Base-by-base conservation (phyloP, 2,888 invertebrate genomes). In the Cheilosia variabilis region DNA sequence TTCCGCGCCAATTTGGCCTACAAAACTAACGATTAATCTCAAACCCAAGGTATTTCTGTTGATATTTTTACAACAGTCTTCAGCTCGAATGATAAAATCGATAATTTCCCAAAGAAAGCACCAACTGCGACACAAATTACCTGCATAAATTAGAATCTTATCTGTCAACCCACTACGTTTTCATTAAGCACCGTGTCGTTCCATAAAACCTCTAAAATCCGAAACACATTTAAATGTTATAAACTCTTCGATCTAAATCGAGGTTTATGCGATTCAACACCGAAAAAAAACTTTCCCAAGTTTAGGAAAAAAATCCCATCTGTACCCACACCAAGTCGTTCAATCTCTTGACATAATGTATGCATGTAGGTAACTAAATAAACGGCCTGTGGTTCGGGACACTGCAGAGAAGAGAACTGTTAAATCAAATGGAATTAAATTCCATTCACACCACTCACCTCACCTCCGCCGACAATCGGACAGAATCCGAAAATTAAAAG, bases 361-460 rank as follows among this genome's bases (percentile, higher is more conserved):
- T 41, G 10, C 19, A 13, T 60, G 43, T n/a, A 3, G n/a, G 24
- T 31, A 55, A 34, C 19, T 10, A 47, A 37, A 52, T 19, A 19
- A 47, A 47, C 19, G 9, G 47, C 47, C 17, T 47, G 47, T 19
- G 47, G 47, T 9, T 9, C 4, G 43, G 15, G 63, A 4, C 63
- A 31, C 31, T 31, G 31, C 9, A 2, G 19, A 17, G 31, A 45
- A 13, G 37, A 45, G 1, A 58, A 34, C 57, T 50, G 22, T 62
- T 37, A 37, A 65, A 75, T 65, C 57, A 58, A 75, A 65, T 75
- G 37, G 24, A 75, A 75, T 50, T 57, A 47, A 75, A 75, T 75
- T 75, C 7, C 65, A 65, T 66, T 75, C 27, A 57, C 57, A 34
- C 13, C 65, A 45, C 45, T 31, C 19, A 45, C 62, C 43, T 43